A percentile compares a stretch with the other conserved stretches of the same genome.
phyloP scores from a whole-genome alignment of 2,113 vertebrate species.

The Taxidea taxus region DNA sequence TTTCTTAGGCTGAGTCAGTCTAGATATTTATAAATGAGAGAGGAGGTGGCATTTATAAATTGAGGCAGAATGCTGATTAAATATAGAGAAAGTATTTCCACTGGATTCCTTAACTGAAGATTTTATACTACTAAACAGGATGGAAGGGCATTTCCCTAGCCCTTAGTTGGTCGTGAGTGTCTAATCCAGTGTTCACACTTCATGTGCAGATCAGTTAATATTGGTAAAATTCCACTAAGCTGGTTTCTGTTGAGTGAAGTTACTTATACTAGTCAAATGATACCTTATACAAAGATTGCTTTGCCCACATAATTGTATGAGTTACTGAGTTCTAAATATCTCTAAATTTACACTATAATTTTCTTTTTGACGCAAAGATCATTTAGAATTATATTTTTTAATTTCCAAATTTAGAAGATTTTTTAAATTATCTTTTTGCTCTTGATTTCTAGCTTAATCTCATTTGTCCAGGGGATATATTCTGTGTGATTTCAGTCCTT shows the following conservation, averaged over 20 bases:
- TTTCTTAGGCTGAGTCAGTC: conserved; percentile 64
- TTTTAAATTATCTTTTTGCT: conserved; percentile 34
- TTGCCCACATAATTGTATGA: not conserved
- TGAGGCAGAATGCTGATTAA: conserved; percentile 61
- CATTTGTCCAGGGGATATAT: not conserved
- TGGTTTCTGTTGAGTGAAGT: not conserved
- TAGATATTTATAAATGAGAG: conserved; percentile 65
- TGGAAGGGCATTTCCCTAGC: not conserved
- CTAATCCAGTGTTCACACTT: not conserved
- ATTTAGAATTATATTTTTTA: conserved; percentile 6
- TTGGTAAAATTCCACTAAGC: conserved; percentile 1
- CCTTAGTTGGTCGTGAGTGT: not conserved
- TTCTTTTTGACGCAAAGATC: not conserved
- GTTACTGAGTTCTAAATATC: not conserved
- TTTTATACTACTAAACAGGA: not conserved
- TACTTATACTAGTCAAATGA: not conserved
- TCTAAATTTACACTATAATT: not conserved
- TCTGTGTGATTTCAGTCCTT: not conserved
- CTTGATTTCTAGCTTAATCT: conserved; percentile 17
- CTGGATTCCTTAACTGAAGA: conserved; percentile 19
- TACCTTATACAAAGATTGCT: not conserved
- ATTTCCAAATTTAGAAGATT: not conserved
- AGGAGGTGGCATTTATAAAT: conserved; percentile 62
- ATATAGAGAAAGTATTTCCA: conserved; percentile 50
- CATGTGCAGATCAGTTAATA: not conserved